These are phyloP conservation scores for Leptopilina myrica DNA, from an alignment of 2,888 invertebrate species.

Conservation along the genomic window DNA sequence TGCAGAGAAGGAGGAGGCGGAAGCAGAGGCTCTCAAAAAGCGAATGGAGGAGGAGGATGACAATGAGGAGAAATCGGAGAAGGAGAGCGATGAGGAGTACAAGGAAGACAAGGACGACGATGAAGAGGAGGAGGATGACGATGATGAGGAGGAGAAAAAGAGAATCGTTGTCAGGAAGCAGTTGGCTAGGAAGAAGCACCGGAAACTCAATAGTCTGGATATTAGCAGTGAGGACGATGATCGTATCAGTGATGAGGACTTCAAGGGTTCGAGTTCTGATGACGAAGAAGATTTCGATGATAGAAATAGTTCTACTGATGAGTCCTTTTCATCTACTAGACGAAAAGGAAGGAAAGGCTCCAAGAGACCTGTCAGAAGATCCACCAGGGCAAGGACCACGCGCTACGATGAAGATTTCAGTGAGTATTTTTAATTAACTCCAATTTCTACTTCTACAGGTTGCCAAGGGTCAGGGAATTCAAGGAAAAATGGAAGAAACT, in stretches of 20 bases:
- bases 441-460: no score
- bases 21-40: constrained; percentile 65
- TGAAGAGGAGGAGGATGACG: constrained; percentile 73
- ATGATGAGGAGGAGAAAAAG: constrained; percentile 66
- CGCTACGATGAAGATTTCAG: constrained; percentile 80
- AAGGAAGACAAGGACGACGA: constrained; percentile 71
- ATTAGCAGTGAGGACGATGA: constrained; percentile 90
- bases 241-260: constrained; percentile 92
- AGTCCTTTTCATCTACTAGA: constrained; percentile 77
- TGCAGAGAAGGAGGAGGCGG: constrained; percentile 84
- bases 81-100: constrained; percentile 73
- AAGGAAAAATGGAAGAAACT: no score
- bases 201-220: constrained; percentile 88
- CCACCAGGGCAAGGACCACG: constrained; percentile 78
- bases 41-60: constrained; percentile 77
- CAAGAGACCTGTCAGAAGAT: constrained; percentile 78
- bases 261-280: constrained; percentile 87
- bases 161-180: constrained; percentile 70
- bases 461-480: no score
- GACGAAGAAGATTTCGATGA: constrained; percentile 79
- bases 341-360: constrained; percentile 77
- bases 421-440: constrained; percentile 67
- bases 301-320: constrained; percentile 79
- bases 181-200: constrained; percentile 79
- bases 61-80: constrained; percentile 67